Evolutionary conservation across 2,888 invertebrate species (phyloP), one percentile per base, ranked within the genome.

Genomic region (Metellina segmentata): DNA sequence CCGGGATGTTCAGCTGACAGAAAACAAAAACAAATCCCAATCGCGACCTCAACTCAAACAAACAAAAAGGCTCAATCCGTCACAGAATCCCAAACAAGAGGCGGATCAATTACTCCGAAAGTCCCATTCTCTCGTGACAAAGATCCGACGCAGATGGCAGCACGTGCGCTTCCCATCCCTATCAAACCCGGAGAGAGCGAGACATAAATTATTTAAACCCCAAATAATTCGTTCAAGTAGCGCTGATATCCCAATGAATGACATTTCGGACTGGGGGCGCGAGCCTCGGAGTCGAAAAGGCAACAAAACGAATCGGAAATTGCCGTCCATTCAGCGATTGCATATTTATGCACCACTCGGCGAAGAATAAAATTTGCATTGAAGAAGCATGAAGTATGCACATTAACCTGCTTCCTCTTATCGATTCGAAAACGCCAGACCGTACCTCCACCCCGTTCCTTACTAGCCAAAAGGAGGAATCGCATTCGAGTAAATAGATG

Each of bases 301-400:
- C 13, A 34, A 74, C 34, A 20, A 13, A 77, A 77, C 20, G 51
- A 77, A 49, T 77, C 77, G 77, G 77, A 77, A 77, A 77, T 79
- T 34, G 53, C 79, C 53, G 49, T 16, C 77, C 49, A 51, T 81
- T 70, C 34, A 81, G 69, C 34, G 8, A 34, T 70, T 81, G 81
- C 81, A 72, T 83, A 83, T 83, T 72, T 83, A 83, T 72, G 20
- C 49, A 49, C 71, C 34, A n/a, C 52, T 83, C 34, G 16, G 72
- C 8, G 16, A 49, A 13, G 7, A 20, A 19, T 19, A 79, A 51
- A 19, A 72, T 72, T 83, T 72, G 71, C 71, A 72, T 51, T 71
- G 9, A 13, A 9, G 20, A n/a, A 34, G 52, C 72, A 72, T 83
- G 19, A 81, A 81, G 70, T n/a, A 69, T 8, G 51, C 49, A 70